phyloP scores from a whole-genome alignment of 2,797 vertebrate genomes.

The Varecia variegata region DNA sequence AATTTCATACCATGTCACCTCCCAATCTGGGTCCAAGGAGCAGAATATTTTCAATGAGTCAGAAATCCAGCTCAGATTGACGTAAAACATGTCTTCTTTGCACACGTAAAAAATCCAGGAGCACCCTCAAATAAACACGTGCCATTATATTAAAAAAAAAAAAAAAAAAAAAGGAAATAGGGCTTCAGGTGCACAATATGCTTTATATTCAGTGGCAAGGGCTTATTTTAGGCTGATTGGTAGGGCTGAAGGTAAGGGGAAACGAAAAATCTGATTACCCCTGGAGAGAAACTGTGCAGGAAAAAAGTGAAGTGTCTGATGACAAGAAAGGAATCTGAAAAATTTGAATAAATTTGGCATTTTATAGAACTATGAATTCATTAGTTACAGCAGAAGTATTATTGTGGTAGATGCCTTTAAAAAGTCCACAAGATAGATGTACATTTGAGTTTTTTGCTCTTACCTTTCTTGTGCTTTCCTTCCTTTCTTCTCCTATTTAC shows the following conservation, averaged over 20 bases:
- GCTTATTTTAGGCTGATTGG: background rate
- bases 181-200: background rate
- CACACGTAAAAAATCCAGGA: constrained; percentile 52
- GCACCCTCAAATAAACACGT: constrained; percentile 52
- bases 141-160: constrained; percentile 66
- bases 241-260: background rate
- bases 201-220: background rate
- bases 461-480: background rate
- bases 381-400: background rate
- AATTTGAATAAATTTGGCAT: background rate
- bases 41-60: constrained; percentile 70
- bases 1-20: constrained; percentile 79
- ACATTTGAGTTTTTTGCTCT: background rate
- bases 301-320: background rate
- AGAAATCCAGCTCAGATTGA: constrained; percentile 71
- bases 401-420: background rate
- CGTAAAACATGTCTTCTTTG: constrained; percentile 44
- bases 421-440: background rate
- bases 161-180: too few relatives aligned
- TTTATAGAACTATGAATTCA: background rate
- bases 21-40: constrained; percentile 85
- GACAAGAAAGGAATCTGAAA: constrained; percentile 24
- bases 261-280: background rate
- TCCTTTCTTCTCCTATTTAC: background rate
- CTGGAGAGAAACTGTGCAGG: background rate